Percentiles rank a stretch among this genome's conserved stretches.
These are phyloP conservation scores for Trichomalopsis sarcophagae DNA, from an alignment of 1,140 invertebrate species.

Conservation along the genomic window DNA sequence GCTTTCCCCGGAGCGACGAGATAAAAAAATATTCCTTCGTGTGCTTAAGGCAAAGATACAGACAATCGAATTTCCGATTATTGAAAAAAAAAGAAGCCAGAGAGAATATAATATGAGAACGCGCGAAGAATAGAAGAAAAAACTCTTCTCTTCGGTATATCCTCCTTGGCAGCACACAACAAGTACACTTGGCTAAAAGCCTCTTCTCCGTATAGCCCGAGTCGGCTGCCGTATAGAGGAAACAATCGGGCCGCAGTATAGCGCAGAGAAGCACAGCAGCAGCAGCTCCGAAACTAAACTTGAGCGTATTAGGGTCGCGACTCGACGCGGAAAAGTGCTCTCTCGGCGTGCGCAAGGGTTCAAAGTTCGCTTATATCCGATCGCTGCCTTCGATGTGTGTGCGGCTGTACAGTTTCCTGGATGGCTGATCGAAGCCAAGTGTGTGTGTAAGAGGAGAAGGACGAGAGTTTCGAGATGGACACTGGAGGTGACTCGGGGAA, in stretches of 20 bases:
- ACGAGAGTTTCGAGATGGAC: too few species aligned
- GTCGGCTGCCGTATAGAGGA: background rate
- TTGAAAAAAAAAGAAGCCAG: background rate
- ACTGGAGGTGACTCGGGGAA: too few species aligned
- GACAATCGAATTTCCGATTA: too few species aligned
- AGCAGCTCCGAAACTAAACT: slow-evolving; percentile 26
- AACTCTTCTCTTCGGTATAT: background rate
- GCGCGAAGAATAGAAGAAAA: slow-evolving; percentile 1
- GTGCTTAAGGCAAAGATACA: background rate
- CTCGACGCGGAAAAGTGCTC: slow-evolving; percentile 24
- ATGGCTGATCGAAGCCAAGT: background rate
- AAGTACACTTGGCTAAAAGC: slow-evolving; percentile 16
- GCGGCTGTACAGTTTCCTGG: background rate
- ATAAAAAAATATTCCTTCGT: background rate
- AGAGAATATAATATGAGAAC: background rate
- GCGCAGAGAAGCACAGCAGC: background rate
- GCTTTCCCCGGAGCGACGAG: background rate
- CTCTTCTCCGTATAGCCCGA: background rate
- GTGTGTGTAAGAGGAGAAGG: too few species aligned
- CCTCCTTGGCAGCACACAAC: background rate
- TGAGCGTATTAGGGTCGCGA: slow-evolving; percentile 31
- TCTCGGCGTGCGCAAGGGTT: too few species aligned
- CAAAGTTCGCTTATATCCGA: slow-evolving; percentile 22
- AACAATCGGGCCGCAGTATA: background rate
- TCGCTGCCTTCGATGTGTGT: background rate